Conservation (phyloP, 2,888 invertebrate genomes). For the Colletes collaris region DNA sequence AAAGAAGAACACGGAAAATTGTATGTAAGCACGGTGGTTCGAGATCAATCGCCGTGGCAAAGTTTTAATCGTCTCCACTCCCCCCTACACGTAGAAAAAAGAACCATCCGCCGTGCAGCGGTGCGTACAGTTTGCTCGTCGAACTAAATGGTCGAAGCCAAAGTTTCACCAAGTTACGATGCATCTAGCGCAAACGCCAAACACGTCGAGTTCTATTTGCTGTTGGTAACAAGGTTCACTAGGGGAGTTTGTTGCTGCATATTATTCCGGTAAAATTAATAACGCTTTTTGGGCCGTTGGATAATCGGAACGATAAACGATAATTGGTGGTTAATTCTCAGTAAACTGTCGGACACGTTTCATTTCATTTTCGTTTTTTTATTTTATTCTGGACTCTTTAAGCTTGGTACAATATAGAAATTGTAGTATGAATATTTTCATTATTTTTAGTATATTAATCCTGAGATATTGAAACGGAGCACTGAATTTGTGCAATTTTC, state of each 20-base stretch:
- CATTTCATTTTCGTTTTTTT: no score
- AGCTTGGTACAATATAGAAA: no score
- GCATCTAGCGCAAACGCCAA: conserved; percentile 33
- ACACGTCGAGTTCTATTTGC: conserved; percentile 36
- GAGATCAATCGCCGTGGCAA: conserved; percentile 56
- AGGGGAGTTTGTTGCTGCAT: not conserved
- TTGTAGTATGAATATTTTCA: no score
- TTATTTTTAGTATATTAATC: no score
- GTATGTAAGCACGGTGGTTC: conserved; percentile 29
- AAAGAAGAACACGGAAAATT: conserved; percentile 34
- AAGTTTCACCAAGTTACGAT: conserved; percentile 44
- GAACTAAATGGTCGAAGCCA: not conserved
- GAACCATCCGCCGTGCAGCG: conserved; percentile 5
- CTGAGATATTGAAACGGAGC: no score
- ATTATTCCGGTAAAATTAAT: conserved; percentile 18
- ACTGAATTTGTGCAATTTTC: no score
- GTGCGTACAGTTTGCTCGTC: not conserved
- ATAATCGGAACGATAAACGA: conserved; percentile 2
- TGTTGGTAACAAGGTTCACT: conserved; percentile 51
- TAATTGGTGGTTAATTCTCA: not conserved
- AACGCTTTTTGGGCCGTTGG: conserved; percentile 20
- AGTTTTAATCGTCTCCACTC: conserved; percentile 64
- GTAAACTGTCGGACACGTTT: no score
- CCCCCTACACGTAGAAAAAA: conserved; percentile 20
- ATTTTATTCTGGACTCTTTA: no score